Conservation (phyloP, 2,797 vertebrate species). For the Etheostoma nigrum region DNA sequence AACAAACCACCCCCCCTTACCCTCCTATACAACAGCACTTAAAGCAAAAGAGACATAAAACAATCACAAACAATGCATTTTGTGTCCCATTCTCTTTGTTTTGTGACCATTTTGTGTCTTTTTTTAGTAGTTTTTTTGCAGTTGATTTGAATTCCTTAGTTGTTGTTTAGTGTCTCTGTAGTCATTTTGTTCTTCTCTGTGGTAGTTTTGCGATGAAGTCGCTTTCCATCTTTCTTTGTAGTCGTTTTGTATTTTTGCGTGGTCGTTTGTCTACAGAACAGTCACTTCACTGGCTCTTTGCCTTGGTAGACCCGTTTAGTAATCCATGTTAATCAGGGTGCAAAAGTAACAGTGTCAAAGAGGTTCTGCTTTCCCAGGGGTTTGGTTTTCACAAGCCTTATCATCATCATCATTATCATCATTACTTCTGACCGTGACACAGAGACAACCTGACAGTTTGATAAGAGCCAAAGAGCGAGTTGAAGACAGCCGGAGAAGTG, state of each 20-base stretch:
- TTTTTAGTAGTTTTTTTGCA: background rate
- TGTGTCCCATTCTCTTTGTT: too few species aligned
- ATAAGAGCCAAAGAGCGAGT: background rate
- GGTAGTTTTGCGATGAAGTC: background rate
- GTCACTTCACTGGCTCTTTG: background rate
- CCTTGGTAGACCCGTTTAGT: background rate
- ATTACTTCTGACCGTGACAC: conserved; percentile 24
- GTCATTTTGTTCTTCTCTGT: background rate
- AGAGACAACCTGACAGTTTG: background rate
- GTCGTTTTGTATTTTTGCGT: background rate
- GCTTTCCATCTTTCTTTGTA: background rate
- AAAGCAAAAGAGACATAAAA: background rate
- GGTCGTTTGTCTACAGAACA: background rate
- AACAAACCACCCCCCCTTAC: too few species aligned
- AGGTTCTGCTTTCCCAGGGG: conserved; percentile 12
- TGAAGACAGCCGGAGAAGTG: conserved; percentile 13
- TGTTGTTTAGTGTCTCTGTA: background rate
- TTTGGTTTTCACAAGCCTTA: conserved; percentile 28
- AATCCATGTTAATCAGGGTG: conserved; percentile 4
- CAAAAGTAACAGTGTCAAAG: background rate
- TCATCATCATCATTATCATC: background rate
- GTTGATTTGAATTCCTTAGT: too few species aligned
- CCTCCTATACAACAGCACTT: background rate
- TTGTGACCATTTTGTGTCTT: background rate
- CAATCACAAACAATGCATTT: too few species aligned